Evolutionary conservation across 2,888 invertebrate species (phyloP).

Genomic region (Cephus nigrinus): DNA sequence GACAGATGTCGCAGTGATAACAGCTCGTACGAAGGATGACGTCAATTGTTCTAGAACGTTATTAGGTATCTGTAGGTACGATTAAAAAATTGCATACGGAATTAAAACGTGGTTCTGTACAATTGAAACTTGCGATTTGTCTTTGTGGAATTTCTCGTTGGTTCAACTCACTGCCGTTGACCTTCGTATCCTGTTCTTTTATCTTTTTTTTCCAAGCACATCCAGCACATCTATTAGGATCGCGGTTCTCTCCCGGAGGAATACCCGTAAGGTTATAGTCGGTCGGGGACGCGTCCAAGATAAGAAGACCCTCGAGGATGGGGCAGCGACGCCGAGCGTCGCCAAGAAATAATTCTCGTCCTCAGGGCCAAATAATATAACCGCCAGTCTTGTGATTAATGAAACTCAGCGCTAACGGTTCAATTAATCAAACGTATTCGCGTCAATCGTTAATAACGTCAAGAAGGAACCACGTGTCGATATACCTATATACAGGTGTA

Average conservation of each 20-base stretch:
- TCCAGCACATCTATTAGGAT: background rate
- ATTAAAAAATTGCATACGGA: background rate
- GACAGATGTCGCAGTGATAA: no score
- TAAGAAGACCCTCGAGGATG: background rate
- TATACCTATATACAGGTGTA: background rate
- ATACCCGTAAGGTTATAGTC: background rate
- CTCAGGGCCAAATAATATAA: background rate
- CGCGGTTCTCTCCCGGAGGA: background rate
- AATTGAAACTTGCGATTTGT: background rate
- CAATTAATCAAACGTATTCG: background rate
- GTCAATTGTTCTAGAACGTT: background rate
- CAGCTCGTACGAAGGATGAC: no score
- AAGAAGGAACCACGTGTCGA: background rate
- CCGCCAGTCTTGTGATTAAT: background rate
- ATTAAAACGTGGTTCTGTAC: background rate
- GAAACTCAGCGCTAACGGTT: background rate
- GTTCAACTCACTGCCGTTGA: background rate
- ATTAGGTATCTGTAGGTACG: background rate
- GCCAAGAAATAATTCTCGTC: background rate
- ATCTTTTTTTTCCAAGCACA: background rate
- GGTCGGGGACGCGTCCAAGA: background rate
- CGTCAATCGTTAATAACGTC: background rate
- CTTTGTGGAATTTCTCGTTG: background rate
- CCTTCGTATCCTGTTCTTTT: background rate
- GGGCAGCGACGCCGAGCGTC: background rate